Conservation (phyloP, 2,888 invertebrate genomes). For the Lagria hirta region DNA sequence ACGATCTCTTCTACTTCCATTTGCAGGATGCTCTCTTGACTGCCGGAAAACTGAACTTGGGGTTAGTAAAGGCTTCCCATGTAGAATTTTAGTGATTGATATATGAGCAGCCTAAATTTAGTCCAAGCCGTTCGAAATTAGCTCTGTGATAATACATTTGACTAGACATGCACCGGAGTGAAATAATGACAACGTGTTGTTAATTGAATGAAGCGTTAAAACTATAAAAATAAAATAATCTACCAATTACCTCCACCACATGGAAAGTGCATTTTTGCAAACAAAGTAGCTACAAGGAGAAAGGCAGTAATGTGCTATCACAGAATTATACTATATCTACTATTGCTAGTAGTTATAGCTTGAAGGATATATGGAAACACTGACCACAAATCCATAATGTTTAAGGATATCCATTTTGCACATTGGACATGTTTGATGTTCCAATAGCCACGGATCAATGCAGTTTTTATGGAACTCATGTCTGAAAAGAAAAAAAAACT, state of each 20-base stretch:
- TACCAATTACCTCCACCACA: constrained; percentile 49
- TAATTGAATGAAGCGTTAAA: constrained; percentile 11
- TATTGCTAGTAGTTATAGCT: constrained; percentile 39
- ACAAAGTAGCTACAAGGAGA: constrained; percentile 32
- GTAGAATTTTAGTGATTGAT: too few relatives aligned
- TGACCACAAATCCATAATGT: constrained; percentile 83
- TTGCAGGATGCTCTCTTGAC: constrained; percentile 82
- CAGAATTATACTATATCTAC: constrained; percentile 34
- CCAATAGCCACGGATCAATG: constrained; percentile 94
- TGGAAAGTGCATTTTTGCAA: constrained; percentile 31
- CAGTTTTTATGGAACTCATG: constrained; percentile 95
- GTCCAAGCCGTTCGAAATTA: too few relatives aligned
- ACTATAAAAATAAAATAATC: constrained; percentile 31
- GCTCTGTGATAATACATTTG: constrained; percentile 17
- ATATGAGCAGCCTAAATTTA: too few relatives aligned
- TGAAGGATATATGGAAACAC: constrained; percentile 53
- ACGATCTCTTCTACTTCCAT: constrained; percentile 64
- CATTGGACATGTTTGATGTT: constrained; percentile 95
- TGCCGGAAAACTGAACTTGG: constrained; percentile 79
- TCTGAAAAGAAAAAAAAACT: constrained; percentile 58
- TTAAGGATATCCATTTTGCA: constrained; percentile 95
- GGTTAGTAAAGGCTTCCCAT: too few relatives aligned
- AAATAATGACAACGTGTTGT: constrained; percentile 8
- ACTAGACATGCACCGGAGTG: constrained; percentile 10
- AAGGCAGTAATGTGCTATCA: constrained; percentile 40